These are phyloP conservation scores for Microcebus murinus DNA, from an alignment of 2,113 vertebrate species.

Conservation along the genomic window DNA sequence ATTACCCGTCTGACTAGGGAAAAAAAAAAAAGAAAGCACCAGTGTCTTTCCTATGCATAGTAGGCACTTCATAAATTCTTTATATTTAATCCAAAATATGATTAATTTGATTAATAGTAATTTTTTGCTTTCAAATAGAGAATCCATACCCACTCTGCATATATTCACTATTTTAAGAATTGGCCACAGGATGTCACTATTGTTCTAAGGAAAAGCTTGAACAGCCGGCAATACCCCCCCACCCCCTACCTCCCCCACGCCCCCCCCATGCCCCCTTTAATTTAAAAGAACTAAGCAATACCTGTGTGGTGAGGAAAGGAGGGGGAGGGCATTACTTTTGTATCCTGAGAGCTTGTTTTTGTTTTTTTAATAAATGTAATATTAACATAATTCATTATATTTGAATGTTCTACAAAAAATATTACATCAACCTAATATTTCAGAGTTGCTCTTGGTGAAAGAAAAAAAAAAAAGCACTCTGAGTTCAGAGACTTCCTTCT, in stretches of 20 bases:
- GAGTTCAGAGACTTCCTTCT: neutral
- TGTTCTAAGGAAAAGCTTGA: conserved; percentile 20
- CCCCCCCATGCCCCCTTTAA: neutral
- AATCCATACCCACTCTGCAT: neutral
- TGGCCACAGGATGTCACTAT: conserved; percentile 70
- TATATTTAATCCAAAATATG: neutral
- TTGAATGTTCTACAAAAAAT: neutral
- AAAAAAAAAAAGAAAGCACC: neutral
- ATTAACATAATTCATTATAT: neutral
- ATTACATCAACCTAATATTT: neutral
- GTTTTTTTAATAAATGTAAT: neutral
- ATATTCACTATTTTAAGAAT: neutral
- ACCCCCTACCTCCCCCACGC: neutral
- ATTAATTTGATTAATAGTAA: neutral
- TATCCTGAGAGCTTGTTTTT: neutral
- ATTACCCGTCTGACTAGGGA: too few species aligned
- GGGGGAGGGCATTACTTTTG: neutral
- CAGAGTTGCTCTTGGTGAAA: neutral
- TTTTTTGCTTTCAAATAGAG: neutral
- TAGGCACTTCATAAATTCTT: neutral
- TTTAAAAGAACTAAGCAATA: neutral
- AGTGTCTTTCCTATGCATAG: neutral
- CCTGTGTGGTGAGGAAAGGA: neutral
- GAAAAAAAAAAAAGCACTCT: neutral
- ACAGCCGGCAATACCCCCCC: rapidly evolving